Evolutionary conservation across 2,888 invertebrate species (phyloP).

Genomic region (Orchestes rusci): DNA sequence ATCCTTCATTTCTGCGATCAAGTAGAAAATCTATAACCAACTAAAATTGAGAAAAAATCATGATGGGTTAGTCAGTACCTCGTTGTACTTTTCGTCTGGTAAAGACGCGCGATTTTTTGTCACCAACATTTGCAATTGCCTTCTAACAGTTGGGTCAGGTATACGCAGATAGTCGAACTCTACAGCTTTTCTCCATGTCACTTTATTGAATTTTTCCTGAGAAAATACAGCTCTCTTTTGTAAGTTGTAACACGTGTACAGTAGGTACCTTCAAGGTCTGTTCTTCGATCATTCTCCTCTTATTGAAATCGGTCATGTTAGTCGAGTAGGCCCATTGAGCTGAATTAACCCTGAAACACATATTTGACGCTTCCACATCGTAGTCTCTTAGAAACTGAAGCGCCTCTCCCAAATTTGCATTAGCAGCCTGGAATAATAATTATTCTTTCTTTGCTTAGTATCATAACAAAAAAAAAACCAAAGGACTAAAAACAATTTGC

Average conservation of each 20-base stretch:
- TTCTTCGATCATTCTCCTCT: constrained; percentile 64
- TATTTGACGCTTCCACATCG: constrained; percentile 62
- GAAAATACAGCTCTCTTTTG: no score
- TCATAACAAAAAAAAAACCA: not conserved
- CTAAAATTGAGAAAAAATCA: no score
- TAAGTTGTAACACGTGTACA: no score
- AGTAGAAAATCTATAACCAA: constrained; percentile 60
- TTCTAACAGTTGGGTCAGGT: constrained; percentile 56
- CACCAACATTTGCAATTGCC: constrained; percentile 65
- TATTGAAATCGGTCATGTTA: constrained; percentile 66
- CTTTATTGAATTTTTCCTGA: constrained; percentile 43
- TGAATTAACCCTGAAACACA: constrained; percentile 64
- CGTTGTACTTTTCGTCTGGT: constrained; percentile 63
- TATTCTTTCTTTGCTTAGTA: not conserved
- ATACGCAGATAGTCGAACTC: constrained; percentile 63
- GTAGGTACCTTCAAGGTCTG: constrained; percentile 59
- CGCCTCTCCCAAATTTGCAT: constrained; percentile 60
- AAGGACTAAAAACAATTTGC: no score
- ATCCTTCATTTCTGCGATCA: constrained; percentile 73
- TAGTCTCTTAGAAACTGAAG: constrained; percentile 65
- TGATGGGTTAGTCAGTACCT: no score
- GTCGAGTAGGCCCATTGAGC: constrained; percentile 73
- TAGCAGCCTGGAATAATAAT: constrained; percentile 49
- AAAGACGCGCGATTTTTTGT: constrained; percentile 68
- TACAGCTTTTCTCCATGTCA: constrained; percentile 66